Evolutionary conservation across 2,888 invertebrate species (phyloP), one percentile per base, ranked within the genome.

Genomic region (Patella caerulea): DNA sequence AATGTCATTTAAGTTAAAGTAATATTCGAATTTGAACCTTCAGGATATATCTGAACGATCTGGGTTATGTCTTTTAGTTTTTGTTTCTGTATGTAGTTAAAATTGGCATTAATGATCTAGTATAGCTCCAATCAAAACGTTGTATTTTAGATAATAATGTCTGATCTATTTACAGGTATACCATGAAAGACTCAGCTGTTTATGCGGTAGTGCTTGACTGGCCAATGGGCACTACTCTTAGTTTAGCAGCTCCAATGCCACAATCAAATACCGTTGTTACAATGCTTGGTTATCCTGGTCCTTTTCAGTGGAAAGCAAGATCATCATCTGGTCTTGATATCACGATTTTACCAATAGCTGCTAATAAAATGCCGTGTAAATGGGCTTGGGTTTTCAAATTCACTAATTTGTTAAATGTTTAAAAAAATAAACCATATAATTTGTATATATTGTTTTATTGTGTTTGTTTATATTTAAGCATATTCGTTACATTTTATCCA

Each of bases 161-260:
- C 24, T 24, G 24, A 29, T 29, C 29, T 29, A 2, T 29, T 56
- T 24, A 3, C 79, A 86, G 87, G 86, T 89, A 86, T 79, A 88
- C 88, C 88, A 91, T 78, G 55, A 80, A 80, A 69, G 79, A 77
- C n/a, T 77, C 69, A 19, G 74, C 75, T 45, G 92, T 96, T 19
- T 96, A 95, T 90, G 96, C 95, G 0, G 94, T 94, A 74, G 91
- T 94, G 29, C 91, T 96, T 65, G 90, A 93, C 2, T 96, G 96
- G 95, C 96, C 96, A 0, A 88, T 91, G 45, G 91, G 93, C 71
- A 93, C 93, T 79, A 87, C 92, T 24, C 90, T 95, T 12, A 83
- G 90, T 29, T 90, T 95, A 19, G 92, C 92, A 82, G 91, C 93
- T 0, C 87, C 92, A 2, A 88, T 88, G 9, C 77, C 85, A 12